These are phyloP conservation scores for Tetramorium simillimum DNA, from an alignment of 1,140 invertebrate species.

Conservation along the genomic window DNA sequence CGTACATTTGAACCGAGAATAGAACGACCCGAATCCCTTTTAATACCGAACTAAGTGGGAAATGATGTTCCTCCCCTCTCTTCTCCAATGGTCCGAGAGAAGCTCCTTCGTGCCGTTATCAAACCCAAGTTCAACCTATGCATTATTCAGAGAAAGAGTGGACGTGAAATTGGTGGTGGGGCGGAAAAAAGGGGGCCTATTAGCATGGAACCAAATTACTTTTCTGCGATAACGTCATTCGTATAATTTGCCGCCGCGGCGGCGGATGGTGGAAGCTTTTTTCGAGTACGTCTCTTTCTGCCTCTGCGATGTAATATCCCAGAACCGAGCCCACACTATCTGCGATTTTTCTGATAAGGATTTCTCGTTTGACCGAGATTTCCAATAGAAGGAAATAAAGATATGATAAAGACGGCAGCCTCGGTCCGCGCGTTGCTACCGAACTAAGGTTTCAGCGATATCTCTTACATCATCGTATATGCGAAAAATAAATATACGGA, in stretches of 20 bases:
- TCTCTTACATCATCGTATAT: neutral
- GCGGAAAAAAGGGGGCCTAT: conserved; percentile 71
- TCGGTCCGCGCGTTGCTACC: conserved; percentile 27
- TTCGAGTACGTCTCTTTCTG: conserved; percentile 46
- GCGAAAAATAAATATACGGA: neutral
- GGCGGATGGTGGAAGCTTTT: conserved; percentile 50
- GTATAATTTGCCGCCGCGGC: conserved; percentile 75
- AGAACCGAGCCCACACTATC: neutral
- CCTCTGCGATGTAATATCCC: conserved; percentile 47
- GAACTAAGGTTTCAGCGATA: conserved; percentile 27
- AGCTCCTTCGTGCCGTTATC: conserved; percentile 78
- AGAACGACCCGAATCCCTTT: conserved; percentile 78
- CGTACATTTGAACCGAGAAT: conserved; percentile 71
- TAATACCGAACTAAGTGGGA: conserved; percentile 81
- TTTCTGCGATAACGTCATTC: conserved; percentile 81
- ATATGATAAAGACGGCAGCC: conserved; percentile 16
- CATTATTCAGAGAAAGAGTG: conserved; percentile 80
- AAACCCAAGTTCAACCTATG: conserved; percentile 80
- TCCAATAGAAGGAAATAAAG: conserved; percentile 46
- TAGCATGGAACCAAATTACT: conserved; percentile 83
- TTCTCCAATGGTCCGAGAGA: conserved; percentile 71
- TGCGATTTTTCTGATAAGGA: conserved; percentile 41
- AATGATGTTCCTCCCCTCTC: conserved; percentile 77
- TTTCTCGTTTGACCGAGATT: conserved; percentile 49
- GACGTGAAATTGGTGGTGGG: conserved; percentile 41